Evolutionary conservation across 2,797 vertebrate genomes (phyloP).

Genomic region (Ceyx erithaca): DNA sequence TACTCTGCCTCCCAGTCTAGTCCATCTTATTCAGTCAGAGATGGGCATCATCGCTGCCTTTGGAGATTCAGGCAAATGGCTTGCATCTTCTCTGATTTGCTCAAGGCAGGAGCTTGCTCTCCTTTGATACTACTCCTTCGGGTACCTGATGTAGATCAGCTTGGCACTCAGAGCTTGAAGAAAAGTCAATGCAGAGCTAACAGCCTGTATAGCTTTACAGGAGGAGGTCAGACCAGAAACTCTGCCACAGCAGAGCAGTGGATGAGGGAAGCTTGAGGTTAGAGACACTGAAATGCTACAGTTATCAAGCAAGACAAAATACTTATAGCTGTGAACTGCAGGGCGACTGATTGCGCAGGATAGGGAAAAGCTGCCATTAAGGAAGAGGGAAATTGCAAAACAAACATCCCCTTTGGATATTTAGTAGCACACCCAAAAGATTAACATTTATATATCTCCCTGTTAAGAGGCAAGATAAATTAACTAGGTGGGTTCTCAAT

Average conservation of each 20-base stretch:
- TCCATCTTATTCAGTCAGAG: not conserved
- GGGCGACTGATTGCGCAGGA: not conserved
- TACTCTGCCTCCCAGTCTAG: not conserved
- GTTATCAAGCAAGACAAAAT: slow-evolving; percentile 25
- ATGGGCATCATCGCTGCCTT: not conserved
- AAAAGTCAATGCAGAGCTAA: not conserved
- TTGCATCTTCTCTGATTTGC: not conserved
- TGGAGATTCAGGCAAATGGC: not conserved
- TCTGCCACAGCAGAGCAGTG: not conserved
- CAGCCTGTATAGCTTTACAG: not conserved
- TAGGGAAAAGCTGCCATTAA: slow-evolving; percentile 32
- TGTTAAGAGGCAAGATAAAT: slow-evolving; percentile 43
- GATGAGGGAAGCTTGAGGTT: not conserved
- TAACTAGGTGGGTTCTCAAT: slow-evolving; percentile 23
- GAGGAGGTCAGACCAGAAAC: not conserved
- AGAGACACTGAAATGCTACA: not conserved
- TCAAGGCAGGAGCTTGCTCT: not conserved
- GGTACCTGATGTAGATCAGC: not conserved
- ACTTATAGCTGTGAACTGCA: slow-evolving; percentile 34
- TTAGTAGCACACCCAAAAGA: slow-evolving; percentile 31
- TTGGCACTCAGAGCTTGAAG: not conserved
- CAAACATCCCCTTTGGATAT: slow-evolving; percentile 53
- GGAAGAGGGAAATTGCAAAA: slow-evolving; percentile 49
- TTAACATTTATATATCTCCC: slow-evolving; percentile 46
- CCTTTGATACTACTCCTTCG: not conserved